Evolutionary conservation across 2,888 invertebrate species (phyloP).

Genomic region (Lasioglossum marginatum): DNA sequence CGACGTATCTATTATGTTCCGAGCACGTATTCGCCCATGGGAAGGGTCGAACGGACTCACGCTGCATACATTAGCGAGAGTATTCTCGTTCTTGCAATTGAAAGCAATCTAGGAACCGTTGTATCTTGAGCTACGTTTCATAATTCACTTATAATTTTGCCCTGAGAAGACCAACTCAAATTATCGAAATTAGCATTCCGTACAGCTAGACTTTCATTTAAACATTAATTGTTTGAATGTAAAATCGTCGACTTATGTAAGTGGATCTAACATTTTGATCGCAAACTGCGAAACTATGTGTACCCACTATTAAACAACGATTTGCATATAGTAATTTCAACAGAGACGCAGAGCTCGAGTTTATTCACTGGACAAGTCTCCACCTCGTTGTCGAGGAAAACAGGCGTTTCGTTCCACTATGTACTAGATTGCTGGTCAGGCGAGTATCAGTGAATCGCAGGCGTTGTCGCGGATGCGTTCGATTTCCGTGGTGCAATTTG

Average conservation of each 20-base stretch:
- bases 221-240: neutral
- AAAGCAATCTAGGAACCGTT: slow-evolving; percentile 44
- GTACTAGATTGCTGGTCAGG: neutral
- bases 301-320: neutral
- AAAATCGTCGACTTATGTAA: neutral
- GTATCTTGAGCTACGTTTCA: slow-evolving; percentile 7
- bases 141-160: neutral
- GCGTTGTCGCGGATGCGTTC: neutral
- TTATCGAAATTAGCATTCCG: neutral
- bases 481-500: neutral
- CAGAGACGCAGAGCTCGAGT: too few species aligned
- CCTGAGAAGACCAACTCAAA: too few species aligned
- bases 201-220: neutral
- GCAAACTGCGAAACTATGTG: neutral
- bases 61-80: slow-evolving; percentile 50
- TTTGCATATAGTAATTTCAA: neutral
- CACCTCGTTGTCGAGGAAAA: neutral
- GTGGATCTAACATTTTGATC: neutral
- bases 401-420: neutral
- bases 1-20: slow-evolving; percentile 56
- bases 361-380: neutral
- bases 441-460: slow-evolving; percentile 2
- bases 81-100: slow-evolving; percentile 44
- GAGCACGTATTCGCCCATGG: slow-evolving; percentile 61
- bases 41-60: slow-evolving; percentile 47